phyloP scores from a whole-genome alignment of 2,797 vertebrate species.

The Atherinosoma microstoma region DNA sequence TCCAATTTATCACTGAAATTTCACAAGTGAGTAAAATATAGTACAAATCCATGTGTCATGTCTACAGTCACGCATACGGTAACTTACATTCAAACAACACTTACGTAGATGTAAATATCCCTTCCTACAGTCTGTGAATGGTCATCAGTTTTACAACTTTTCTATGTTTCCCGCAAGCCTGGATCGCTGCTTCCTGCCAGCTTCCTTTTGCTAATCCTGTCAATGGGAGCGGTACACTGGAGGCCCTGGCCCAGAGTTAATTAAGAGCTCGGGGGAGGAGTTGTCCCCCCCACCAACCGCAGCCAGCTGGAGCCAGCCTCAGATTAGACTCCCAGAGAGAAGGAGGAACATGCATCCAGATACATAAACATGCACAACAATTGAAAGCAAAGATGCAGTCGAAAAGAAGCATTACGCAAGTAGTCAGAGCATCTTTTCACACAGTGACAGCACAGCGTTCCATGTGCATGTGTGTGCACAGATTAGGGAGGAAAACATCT shows the following conservation, averaged over 20 bases:
- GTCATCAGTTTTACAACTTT: slow-evolving; percentile 35
- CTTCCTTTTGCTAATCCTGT: slow-evolving; percentile 54
- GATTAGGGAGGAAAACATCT: slow-evolving; percentile 47
- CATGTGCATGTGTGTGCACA: neutral
- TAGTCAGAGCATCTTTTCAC: slow-evolving; percentile 50
- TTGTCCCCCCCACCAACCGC: slow-evolving; percentile 24
- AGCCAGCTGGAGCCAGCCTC: slow-evolving; percentile 78
- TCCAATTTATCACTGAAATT: neutral
- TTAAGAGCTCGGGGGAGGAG: slow-evolving; percentile 81
- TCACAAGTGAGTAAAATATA: neutral
- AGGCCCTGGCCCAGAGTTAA: slow-evolving; percentile 77
- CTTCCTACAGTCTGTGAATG: slow-evolving; percentile 16
- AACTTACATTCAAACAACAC: slow-evolving; percentile 36
- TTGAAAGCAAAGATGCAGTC: slow-evolving; percentile 34
- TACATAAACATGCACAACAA: slow-evolving; percentile 59
- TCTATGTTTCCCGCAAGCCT: slow-evolving; percentile 25
- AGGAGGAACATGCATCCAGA: slow-evolving; percentile 61
- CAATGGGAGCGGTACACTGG: slow-evolving; percentile 62
- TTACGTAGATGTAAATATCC: slow-evolving; percentile 22
- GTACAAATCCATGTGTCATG: neutral
- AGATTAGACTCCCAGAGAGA: slow-evolving; percentile 78
- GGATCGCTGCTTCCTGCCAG: slow-evolving; percentile 33
- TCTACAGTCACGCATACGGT: neutral
- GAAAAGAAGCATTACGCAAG: slow-evolving; percentile 55
- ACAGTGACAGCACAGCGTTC: neutral